These are phyloP conservation scores for Pipistrellus pipistrellus DNA, from an alignment of 2,797 vertebrate species.

Conservation along the genomic window DNA sequence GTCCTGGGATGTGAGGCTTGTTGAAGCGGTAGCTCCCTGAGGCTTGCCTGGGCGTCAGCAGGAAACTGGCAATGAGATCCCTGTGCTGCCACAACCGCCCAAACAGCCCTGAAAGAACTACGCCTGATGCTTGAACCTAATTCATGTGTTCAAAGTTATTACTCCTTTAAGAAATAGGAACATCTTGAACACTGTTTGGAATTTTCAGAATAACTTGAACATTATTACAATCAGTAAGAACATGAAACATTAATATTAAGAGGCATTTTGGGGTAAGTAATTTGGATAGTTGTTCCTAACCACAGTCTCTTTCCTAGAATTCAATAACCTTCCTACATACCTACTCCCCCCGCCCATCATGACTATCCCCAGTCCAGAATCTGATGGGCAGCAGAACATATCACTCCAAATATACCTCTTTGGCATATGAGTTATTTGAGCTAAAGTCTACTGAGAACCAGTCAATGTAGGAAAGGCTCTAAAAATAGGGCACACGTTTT, in stretches of 20 bases:
- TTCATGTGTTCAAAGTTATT: background rate
- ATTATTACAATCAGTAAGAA: background rate
- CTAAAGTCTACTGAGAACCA: background rate
- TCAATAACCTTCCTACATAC: background rate
- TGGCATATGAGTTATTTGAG: background rate
- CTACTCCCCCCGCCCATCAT: fast-evolving
- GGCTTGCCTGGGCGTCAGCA: background rate
- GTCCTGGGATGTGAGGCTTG: background rate
- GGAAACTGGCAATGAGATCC: background rate
- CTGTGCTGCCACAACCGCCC: fast-evolving
- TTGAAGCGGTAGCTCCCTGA: background rate
- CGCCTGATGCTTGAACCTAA: background rate
- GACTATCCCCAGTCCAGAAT: background rate
- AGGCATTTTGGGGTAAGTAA: background rate
- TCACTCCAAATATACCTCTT: background rate
- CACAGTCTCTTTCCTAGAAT: background rate
- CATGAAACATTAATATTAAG: background rate
- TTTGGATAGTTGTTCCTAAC: background rate
- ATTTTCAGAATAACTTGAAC: conserved; percentile 47
- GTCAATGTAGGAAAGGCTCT: background rate
- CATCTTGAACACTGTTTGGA: background rate
- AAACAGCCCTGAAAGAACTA: background rate
- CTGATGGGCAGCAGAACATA: background rate
- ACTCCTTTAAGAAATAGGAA: background rate
- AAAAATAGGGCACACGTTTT: background rate